Evolutionary conservation across 2,888 invertebrate genomes (phyloP).

Genomic region (Peribatodes rhomboidaria): DNA sequence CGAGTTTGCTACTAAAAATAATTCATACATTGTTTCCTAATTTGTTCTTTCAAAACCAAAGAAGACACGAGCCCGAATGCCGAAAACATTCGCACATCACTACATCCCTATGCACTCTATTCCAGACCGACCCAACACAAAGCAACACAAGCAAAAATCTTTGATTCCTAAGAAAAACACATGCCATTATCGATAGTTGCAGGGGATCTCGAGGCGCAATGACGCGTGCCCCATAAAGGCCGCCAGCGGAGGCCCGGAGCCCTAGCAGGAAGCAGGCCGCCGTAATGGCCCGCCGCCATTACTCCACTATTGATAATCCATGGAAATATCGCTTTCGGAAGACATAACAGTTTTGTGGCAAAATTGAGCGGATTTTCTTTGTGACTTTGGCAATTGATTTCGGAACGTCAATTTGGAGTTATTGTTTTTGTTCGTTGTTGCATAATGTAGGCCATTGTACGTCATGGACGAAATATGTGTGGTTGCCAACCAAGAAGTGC

Average conservation of each 20-base stretch:
- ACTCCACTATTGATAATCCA: conserved; percentile 85
- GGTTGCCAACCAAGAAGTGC: neutral
- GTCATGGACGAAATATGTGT: neutral
- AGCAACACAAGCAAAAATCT: neutral
- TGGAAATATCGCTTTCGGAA: conserved; percentile 82
- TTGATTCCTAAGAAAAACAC: conserved; percentile 25
- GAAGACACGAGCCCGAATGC: conserved; percentile 3
- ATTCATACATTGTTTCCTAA: too few species aligned
- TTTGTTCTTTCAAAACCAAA: too few species aligned
- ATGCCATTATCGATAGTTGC: conserved; percentile 57
- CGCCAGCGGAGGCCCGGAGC: conserved; percentile 65
- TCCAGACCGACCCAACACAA: neutral
- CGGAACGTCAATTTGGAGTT: conserved; percentile 39
- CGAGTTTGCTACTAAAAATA: too few species aligned
- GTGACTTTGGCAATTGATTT: conserved; percentile 48
- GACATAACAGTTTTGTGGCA: conserved; percentile 85
- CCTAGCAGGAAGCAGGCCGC: conserved; percentile 79
- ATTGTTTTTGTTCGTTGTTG: conserved; percentile 27
- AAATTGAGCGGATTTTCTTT: conserved; percentile 79
- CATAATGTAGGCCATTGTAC: neutral
- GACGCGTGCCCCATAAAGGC: conserved; percentile 83
- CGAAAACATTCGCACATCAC: conserved; percentile 4
- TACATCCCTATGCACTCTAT: neutral
- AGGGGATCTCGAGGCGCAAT: conserved; percentile 73
- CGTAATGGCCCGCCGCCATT: conserved; percentile 85